A percentile compares a stretch with the other conserved stretches of the same genome.
Conservation (phyloP, 2,113 vertebrate genomes). For the Malurus alboscapulatus region DNA sequence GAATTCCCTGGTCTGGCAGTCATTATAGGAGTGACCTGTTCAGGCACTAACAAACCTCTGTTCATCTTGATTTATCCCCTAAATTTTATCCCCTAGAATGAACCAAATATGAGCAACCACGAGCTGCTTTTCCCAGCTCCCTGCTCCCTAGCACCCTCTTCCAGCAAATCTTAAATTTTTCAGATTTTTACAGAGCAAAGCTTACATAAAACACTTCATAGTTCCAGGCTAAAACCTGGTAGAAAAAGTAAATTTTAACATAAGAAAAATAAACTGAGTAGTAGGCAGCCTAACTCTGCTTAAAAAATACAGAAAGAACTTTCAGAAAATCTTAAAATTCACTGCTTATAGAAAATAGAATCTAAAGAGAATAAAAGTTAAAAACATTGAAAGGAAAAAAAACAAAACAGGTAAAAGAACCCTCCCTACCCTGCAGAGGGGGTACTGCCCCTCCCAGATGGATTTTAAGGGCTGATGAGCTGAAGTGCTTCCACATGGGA, state of each 20-base stretch:
- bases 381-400: rapidly evolving
- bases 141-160: neutral
- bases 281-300: rapidly evolving
- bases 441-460: rapidly evolving
- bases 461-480: neutral
- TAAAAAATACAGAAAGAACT: neutral
- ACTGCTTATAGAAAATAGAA: rapidly evolving
- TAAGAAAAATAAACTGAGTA: neutral
- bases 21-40: rapidly evolving
- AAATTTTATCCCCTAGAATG: rapidly evolving
- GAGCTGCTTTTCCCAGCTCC: rapidly evolving
- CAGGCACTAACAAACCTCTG: neutral
- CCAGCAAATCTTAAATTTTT: neutral
- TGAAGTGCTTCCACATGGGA: neutral
- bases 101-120: neutral
- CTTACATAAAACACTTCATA: rapidly evolving
- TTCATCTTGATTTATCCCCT: rapidly evolving
- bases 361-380: rapidly evolving
- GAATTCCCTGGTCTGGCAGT: neutral
- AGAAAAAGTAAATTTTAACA: neutral
- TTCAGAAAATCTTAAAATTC: neutral
- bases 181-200: rapidly evolving
- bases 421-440: rapidly evolving
- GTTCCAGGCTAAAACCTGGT: neutral
- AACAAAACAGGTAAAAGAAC: rapidly evolving